These are phyloP conservation scores for Drosophila tsacasi DNA, from an alignment of 1,140 invertebrate species.

Conservation along the genomic window DNA sequence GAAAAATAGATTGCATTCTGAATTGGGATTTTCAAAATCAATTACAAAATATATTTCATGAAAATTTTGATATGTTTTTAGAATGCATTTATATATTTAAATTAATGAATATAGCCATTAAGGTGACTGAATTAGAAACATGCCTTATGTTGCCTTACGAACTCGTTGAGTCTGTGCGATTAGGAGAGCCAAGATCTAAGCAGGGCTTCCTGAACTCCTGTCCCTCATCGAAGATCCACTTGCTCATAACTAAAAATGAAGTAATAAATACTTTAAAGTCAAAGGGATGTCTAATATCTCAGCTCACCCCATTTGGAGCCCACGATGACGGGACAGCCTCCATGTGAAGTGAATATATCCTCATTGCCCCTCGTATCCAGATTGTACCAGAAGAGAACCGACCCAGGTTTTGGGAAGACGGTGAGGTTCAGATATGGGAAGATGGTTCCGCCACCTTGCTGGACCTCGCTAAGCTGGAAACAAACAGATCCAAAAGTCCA, in stretches of 20 bases:
- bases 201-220: constrained; percentile 15
- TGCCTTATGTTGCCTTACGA: too few species aligned
- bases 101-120: background rate
- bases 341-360: constrained; percentile 95
- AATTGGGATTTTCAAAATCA: background rate
- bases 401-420: constrained; percentile 94
- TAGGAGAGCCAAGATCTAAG: background rate
- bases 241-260: constrained; percentile 14
- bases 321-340: constrained; percentile 97
- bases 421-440: constrained; percentile 93
- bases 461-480: constrained; percentile 95
- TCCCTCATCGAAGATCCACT: constrained; percentile 6
- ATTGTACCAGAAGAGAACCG: constrained; percentile 98
- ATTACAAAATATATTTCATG: background rate
- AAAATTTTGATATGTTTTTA: background rate
- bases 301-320: constrained; percentile 97
- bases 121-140: background rate
- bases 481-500: too few species aligned
- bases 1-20: background rate
- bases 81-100: background rate
- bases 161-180: background rate
- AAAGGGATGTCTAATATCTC: fast-evolving
- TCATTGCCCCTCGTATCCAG: constrained; percentile 95
- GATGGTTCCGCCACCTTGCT: constrained; percentile 96
- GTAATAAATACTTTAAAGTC: background rate